Evolutionary conservation across 2,113 vertebrate species (phyloP).

Genomic region (Conger conger): DNA sequence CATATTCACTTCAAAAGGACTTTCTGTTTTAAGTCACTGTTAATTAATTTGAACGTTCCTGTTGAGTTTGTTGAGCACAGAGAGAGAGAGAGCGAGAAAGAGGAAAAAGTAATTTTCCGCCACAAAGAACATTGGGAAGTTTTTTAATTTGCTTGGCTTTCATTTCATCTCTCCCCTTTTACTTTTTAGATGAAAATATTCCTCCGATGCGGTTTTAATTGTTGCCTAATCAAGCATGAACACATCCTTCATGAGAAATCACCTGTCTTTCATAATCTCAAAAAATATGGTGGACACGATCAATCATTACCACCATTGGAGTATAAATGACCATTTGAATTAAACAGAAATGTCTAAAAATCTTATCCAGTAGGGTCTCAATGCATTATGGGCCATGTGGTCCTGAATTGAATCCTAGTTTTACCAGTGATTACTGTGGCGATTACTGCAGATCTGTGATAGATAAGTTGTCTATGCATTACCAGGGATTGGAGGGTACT

Average conservation of each 20-base stretch:
- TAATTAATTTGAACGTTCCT: conserved; percentile 6
- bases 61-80: conserved; percentile 1
- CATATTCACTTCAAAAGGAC: neutral
- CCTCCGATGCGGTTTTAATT: neutral
- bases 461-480: too few species aligned
- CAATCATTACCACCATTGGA: neutral
- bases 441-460: too few species aligned
- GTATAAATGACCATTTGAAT: neutral
- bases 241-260: too few species aligned
- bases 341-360: neutral
- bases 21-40: neutral
- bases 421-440: too few species aligned
- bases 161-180: neutral
- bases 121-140: neutral
- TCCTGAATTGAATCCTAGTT: too few species aligned
- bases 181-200: neutral
- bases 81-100: neutral
- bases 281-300: too few species aligned
- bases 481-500: too few species aligned
- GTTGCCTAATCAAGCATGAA: neutral
- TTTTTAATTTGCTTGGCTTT: neutral
- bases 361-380: neutral
- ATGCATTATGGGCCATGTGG: neutral
- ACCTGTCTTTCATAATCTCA: too few species aligned
- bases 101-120: neutral